phyloP scores from a whole-genome alignment of 1,140 invertebrate genomes.

The Drosophila trapezifrons region DNA sequence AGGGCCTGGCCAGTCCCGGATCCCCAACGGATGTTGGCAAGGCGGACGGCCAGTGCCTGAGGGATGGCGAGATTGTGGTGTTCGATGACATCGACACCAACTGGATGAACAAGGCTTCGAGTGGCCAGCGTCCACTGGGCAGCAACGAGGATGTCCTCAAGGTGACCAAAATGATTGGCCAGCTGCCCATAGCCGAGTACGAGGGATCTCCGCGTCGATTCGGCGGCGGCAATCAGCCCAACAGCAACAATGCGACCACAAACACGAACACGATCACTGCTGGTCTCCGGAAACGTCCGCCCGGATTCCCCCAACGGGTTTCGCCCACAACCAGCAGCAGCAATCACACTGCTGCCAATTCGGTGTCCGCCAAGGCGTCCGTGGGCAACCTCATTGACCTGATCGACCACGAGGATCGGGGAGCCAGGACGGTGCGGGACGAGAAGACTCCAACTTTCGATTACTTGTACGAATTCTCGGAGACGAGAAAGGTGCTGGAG shows the following conservation, averaged over 20 bases:
- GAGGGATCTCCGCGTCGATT: constrained; percentile 95
- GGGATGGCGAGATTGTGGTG: constrained; percentile 88
- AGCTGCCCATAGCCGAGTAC: constrained; percentile 88
- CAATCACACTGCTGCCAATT: constrained; percentile 42
- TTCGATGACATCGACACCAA: constrained; percentile 92
- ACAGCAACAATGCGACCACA: neutral
- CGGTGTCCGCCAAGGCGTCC: constrained; percentile 41
- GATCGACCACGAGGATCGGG: constrained; percentile 53
- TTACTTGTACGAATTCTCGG: constrained; percentile 95
- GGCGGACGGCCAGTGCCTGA: constrained; percentile 69
- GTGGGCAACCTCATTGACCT: constrained; percentile 71
- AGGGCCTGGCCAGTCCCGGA: constrained; percentile 75
- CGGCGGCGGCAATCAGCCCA: constrained; percentile 85
- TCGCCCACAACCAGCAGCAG: constrained; percentile 54
- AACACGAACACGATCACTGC: neutral
- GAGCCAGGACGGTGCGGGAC: neutral
- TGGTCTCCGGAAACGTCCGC: constrained; percentile 86
- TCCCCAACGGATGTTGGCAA: constrained; percentile 82
- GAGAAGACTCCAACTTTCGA: constrained; percentile 88
- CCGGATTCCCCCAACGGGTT: constrained; percentile 88
- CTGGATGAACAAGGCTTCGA: constrained; percentile 85
- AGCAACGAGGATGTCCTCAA: constrained; percentile 86
- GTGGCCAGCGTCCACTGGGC: constrained; percentile 11
- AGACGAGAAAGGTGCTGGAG: constrained; percentile 94
- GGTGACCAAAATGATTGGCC: constrained; percentile 92